phyloP scores from a whole-genome alignment of 2,888 invertebrate genomes.

The Sepioteuthis lessoniana region DNA sequence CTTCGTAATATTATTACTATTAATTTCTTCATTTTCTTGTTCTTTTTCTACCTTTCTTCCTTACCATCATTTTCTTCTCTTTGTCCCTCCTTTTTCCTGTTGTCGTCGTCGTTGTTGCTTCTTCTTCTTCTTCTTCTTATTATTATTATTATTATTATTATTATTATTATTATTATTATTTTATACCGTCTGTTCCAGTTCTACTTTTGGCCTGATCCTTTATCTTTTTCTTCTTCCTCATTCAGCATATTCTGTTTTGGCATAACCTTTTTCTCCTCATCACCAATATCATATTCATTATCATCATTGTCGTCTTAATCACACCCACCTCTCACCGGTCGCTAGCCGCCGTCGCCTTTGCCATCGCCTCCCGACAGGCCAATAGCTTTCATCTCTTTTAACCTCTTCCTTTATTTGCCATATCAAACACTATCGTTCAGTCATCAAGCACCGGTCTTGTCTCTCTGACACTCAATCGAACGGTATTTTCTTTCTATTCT shows the following conservation, averaged over 20 bases:
- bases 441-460: not conserved
- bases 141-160: too few species aligned
- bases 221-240: not conserved
- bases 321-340: too few species aligned
- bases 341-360: not conserved
- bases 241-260: not conserved
- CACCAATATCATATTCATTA: not conserved
- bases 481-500: not conserved
- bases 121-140: too few species aligned
- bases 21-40: too few species aligned
- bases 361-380: not conserved
- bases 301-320: not conserved
- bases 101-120: too few species aligned
- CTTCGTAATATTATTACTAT: too few species aligned
- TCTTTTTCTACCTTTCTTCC: too few species aligned
- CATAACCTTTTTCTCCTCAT: not conserved
- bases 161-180: too few species aligned
- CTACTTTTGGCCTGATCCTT: too few species aligned
- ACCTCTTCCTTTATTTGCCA: not conserved
- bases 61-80: too few species aligned
- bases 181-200: too few species aligned
- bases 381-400: constrained; percentile 20
- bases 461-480: not conserved
- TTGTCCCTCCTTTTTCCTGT: too few species aligned
- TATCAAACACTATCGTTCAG: constrained; percentile 23